Evolutionary conservation across 2,113 vertebrate genomes (phyloP).

Genomic region (Podiceps cristatus): DNA sequence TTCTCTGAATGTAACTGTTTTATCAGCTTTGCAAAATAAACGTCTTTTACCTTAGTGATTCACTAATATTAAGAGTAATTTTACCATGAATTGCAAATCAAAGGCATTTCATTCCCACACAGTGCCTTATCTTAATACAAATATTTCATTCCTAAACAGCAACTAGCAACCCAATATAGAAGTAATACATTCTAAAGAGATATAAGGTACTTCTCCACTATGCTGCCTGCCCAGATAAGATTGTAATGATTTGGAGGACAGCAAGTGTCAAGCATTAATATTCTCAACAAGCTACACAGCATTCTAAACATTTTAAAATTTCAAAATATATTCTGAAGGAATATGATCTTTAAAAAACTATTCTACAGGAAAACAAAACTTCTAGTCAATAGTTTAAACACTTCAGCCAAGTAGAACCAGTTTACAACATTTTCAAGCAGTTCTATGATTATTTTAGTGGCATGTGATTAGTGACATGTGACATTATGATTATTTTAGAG

Average conservation of each 20-base stretch:
- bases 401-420: not conserved
- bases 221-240: not conserved
- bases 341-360: not conserved
- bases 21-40: not conserved
- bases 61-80: not conserved
- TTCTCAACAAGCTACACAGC: not conserved
- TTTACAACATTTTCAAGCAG: not conserved
- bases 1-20: not conserved
- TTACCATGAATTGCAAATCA: not conserved
- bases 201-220: not conserved
- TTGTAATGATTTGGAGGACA: not conserved
- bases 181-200: not conserved
- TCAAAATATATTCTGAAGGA: not conserved
- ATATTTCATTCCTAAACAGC: not conserved
- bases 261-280: not conserved
- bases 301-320: not conserved
- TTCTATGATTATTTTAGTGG: not conserved
- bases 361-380: not conserved
- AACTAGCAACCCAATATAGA: not conserved
- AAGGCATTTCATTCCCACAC: not conserved
- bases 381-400: not conserved
- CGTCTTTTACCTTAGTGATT: not conserved
- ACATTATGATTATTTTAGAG: no score
- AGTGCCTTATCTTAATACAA: not conserved
- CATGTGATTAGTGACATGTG: no score